Evolutionary conservation across 2,797 vertebrate species (phyloP).

Genomic region (Galaxias olidus): DNA sequence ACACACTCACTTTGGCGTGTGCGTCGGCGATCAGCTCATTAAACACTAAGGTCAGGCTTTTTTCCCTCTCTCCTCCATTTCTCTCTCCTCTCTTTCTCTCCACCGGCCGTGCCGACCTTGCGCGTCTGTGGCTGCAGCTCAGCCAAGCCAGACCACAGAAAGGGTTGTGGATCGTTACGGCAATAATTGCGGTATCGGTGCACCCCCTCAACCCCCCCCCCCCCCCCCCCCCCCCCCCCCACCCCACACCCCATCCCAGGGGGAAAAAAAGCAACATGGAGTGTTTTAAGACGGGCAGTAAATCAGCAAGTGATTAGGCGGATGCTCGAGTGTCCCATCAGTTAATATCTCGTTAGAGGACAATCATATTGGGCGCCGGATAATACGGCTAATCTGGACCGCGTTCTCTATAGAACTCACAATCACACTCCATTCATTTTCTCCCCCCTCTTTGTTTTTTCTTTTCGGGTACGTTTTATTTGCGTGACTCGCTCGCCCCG

Average conservation of each 20-base stretch:
- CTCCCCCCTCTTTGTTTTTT: neutral
- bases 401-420: slow-evolving; percentile 38
- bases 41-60: slow-evolving; percentile 55
- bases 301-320: slow-evolving; percentile 61
- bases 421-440: slow-evolving; percentile 4
- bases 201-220: no score
- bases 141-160: slow-evolving; percentile 57
- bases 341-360: slow-evolving; percentile 66
- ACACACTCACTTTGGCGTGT: slow-evolving; percentile 44
- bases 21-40: slow-evolving; percentile 57
- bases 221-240: no score
- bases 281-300: slow-evolving; percentile 36
- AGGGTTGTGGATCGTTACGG: slow-evolving; percentile 63
- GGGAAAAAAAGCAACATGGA: slow-evolving; percentile 38
- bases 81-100: slow-evolving; percentile 43
- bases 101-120: slow-evolving; percentile 54
- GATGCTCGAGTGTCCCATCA: slow-evolving; percentile 63
- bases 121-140: slow-evolving; percentile 37
- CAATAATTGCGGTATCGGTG: slow-evolving; percentile 63
- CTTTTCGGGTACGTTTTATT: no score
- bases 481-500: neutral
- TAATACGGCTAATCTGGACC: slow-evolving; percentile 49
- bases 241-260: no score
- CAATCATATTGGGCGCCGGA: slow-evolving; percentile 51
- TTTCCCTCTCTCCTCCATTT: slow-evolving; percentile 49